A percentile compares a stretch with the other conserved stretches of the same genome.
phyloP scores from a whole-genome alignment of 2,113 vertebrate species.

The Pungitius pungitius region DNA sequence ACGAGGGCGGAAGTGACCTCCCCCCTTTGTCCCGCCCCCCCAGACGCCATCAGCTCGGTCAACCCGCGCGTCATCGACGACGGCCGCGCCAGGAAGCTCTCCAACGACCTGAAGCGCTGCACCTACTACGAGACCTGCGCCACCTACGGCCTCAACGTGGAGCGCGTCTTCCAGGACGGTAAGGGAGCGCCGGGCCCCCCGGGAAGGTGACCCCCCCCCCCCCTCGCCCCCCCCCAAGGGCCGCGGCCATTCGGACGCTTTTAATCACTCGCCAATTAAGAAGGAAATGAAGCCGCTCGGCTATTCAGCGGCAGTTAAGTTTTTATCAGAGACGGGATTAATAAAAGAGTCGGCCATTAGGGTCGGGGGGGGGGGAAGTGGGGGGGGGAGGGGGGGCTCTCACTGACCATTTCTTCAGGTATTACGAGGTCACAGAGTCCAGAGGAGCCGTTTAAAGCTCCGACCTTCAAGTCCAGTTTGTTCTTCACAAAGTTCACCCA shows the following conservation, averaged over 20 bases:
- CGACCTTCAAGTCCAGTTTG: neutral
- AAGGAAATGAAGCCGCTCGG: conserved; percentile 69
- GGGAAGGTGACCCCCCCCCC: conserved; percentile 74
- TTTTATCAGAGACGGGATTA: conserved; percentile 61
- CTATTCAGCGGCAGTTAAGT: conserved; percentile 68
- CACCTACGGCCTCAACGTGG: conserved; percentile 97
- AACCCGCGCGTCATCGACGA: conserved; percentile 96
- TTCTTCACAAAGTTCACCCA: neutral
- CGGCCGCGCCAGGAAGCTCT: conserved; percentile 88
- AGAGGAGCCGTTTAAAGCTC: neutral
- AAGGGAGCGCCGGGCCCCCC: conserved; percentile 65
- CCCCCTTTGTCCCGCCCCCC: neutral
- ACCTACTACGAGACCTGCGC: conserved; percentile 98
- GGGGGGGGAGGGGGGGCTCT: neutral
- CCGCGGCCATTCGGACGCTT: conserved; percentile 46
- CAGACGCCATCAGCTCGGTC: conserved; percentile 94
- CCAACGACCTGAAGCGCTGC: conserved; percentile 95
- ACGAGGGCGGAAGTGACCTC: no score
- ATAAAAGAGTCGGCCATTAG: conserved; percentile 48
- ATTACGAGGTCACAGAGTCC: neutral
- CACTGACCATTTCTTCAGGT: neutral
- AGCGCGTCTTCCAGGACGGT: conserved; percentile 98
- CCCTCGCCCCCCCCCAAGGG: neutral
- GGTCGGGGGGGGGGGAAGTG: conserved; percentile 8
- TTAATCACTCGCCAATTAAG: conserved; percentile 77